Percentiles rank a stretch among this genome's conserved stretches.
phyloP scores from a whole-genome alignment of 1,140 invertebrate species.

The Drosophila trapezifrons region DNA sequence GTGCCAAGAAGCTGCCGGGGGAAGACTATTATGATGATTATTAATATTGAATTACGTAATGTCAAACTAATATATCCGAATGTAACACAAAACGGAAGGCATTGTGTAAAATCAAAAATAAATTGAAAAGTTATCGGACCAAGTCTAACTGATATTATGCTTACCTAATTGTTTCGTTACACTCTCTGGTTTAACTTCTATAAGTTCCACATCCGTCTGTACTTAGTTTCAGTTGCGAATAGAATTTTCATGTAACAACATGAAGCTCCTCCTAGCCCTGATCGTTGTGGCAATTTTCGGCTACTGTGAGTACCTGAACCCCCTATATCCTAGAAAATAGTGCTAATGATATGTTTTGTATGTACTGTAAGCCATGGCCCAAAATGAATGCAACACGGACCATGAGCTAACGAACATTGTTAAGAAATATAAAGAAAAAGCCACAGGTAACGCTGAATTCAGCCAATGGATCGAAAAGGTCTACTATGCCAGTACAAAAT shows the following conservation, averaged over 20 bases:
- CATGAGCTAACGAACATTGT: not conserved
- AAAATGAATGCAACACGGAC: rapidly evolving
- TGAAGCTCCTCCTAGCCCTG: not conserved
- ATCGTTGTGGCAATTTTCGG: no score
- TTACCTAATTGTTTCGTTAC: no score
- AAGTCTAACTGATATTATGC: no score
- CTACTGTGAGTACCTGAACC: not conserved
- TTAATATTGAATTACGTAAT: no score
- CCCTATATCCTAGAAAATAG: not conserved
- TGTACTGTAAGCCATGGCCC: not conserved
- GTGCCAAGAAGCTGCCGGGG: no score
- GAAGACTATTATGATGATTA: no score
- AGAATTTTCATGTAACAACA: not conserved
- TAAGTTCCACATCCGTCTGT: not conserved
- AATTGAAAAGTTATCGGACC: no score
- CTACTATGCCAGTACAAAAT: not conserved
- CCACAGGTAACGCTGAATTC: not conserved
- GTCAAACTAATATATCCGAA: no score
- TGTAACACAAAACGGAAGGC: no score
- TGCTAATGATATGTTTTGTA: no score
- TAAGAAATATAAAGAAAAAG: not conserved
- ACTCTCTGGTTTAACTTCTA: no score
- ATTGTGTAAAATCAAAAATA: no score
- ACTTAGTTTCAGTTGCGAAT: not conserved
- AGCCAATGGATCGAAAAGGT: not conserved